Evolutionary conservation across 2,113 vertebrate genomes (phyloP), one percentile per base, ranked within the genome.

Genomic region (Barnardius zonarius): DNA sequence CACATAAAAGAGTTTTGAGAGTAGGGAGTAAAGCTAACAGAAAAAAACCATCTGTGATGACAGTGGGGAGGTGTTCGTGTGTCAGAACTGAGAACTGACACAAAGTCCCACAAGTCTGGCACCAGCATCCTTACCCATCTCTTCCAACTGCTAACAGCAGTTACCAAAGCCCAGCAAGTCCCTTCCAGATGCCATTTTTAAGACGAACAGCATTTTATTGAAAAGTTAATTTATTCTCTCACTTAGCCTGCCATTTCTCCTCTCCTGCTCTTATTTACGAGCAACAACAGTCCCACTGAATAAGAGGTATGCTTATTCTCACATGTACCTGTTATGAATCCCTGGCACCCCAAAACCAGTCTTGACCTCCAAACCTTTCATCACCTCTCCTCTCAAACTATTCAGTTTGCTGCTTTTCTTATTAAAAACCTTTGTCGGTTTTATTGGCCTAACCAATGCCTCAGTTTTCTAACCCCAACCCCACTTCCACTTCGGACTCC

Each of bases 61-160:
- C 33, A 52, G 12, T 54, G 55, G 22, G 59, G 30, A 5, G 4
- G 17, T 12, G 7, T 9, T 5, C 0, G 0, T 25, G 9, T 31
- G 11, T 49, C 62, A 85, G 48, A 82, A 48, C 10, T 70, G 20
- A 52, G 61, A 84, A 27, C 23, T 48, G n/a, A 80, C 25, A 44
- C 3, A 2, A 78, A 77, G 19, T 51, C 37, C 17, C 33, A 54
- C 37, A 82, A 23, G 7, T 33, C 49, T 44, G 43, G 44, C 28
- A 72, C 4, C 17, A 68, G 18, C 39, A 78, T 6, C 31, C 22
- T 51, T 31, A 59, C 13, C 23, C 25, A 48, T 27, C 62, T 83
- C 15, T 63, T 11, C 41, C 24, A 79, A 35, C 13, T 49, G 5
- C n/a, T 52, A 83, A 22, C 12, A 70, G 37, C 12, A 70, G 37